Evolutionary conservation across 2,797 vertebrate genomes (phyloP).

Genomic region (Tapera naevia): DNA sequence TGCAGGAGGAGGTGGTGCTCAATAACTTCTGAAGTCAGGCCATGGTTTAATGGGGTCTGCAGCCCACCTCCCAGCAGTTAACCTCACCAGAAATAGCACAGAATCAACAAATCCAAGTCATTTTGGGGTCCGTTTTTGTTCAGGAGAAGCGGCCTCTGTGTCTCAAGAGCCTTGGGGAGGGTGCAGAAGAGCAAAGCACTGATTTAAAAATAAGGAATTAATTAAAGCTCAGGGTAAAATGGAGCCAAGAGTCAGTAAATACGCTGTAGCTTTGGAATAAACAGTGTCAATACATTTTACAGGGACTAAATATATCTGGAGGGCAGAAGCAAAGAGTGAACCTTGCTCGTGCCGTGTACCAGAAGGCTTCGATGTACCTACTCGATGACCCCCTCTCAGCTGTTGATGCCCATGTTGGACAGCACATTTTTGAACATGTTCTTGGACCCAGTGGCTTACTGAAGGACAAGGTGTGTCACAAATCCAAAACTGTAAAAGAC

Average conservation of each 20-base stretch:
- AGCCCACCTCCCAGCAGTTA: not conserved
- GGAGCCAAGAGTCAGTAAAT: not conserved
- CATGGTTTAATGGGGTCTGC: not conserved
- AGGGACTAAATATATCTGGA: constrained; percentile 94
- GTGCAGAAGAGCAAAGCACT: not conserved
- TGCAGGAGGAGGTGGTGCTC: not conserved
- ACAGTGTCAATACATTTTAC: not conserved
- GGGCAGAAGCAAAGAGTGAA: constrained; percentile 94
- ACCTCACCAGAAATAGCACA: not conserved
- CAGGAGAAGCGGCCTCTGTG: not conserved
- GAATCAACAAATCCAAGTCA: not conserved
- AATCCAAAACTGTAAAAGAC: not conserved
- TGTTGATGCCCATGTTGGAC: constrained; percentile 90
- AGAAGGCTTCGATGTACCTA: constrained; percentile 88
- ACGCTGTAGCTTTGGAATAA: not conserved
- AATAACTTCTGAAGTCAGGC: not conserved
- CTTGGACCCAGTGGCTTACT: constrained; percentile 91
- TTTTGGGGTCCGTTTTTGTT: not conserved
- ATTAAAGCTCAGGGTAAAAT: not conserved
- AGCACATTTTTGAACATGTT: constrained; percentile 91
- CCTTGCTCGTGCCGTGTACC: constrained; percentile 91
- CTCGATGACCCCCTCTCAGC: constrained; percentile 95
- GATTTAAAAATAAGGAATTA: not conserved
- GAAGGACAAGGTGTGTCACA: constrained; percentile 82
- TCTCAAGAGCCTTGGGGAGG: not conserved